Evolutionary conservation across 2,113 vertebrate species (phyloP), one percentile per base, ranked within the genome.

Genomic region (Strigops habroptila): DNA sequence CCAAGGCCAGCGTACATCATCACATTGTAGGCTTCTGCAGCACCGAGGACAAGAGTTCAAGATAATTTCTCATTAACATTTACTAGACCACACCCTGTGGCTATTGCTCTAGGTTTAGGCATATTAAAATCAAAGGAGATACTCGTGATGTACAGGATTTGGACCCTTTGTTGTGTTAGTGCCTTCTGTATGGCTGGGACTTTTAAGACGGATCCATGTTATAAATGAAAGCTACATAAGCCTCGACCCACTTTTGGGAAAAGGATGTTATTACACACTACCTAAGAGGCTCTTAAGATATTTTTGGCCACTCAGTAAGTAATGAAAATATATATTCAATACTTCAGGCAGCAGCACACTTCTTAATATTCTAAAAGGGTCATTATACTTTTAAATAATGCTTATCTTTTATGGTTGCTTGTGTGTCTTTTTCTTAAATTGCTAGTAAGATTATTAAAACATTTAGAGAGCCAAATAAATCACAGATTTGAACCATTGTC

Each of bases 1-100:
- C 0, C 0, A 0, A 76, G 16, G 62, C 14, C n/a, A 62, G 8
- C 3, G 9, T 17, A 53, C 41, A 35, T 10, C 55, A 41, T 10
- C 44, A 44, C 30, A 31, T 30, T 2, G 3, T 1, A 12, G 33
- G 57, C 18, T 71, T 81, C 9, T 44, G 41, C 37, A 62, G 33
- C 33, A 19, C 9, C n/a, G 33, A 75, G 75, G 51, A 51, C 9
- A 67, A 33, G 17, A 88, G 6, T 65, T 70, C 46, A 30, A 44
- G 46, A 37, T 8, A 41, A 39, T 60, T 84, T 75, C 8, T 24
- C 28, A 39, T 18, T 78, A 59, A 44, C 48, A 19, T 3, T 28
- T 6, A 17, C 33, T 4, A 80, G 19, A 35, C 4, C 27, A 51
- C 7, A 57, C 21, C 37, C 25, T 27, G 39, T 18, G 39, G 59